Base-by-base conservation (phyloP, 2,888 invertebrate genomes). In the Sinodicranocentrus sp. region DNA sequence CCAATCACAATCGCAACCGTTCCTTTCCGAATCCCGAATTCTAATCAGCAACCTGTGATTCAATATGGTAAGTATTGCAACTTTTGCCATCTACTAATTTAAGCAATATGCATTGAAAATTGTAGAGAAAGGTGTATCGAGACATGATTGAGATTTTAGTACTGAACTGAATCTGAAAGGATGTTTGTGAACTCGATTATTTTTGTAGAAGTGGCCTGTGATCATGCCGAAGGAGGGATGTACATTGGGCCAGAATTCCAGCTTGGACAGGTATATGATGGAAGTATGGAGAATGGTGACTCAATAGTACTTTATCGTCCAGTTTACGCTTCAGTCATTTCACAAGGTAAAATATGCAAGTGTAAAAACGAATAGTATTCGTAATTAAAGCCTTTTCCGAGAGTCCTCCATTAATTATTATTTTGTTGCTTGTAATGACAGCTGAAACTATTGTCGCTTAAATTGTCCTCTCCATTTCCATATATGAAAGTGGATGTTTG, bases 201-300 rank as follows among this genome's bases (percentile, higher is more conserved):
- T 83, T 84, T 90, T 91, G 2, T 90, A 95, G 95, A 94, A 89
- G 93, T 93, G 82, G 94, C 94, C 26, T 93, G 93, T 79, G 93
- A 94, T 63, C 94, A 94, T 88, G 94, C 95, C 0, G 95, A 95
- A 90, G 95, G 95, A 13, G 95, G 95, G 0, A 93, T 94, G 90
- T 88, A 88, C 72, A 86, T 88, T 23, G 87, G 87, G 44, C 87
- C 88, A 10, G 95, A 95, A 90, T 95, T 95, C 90, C 93, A 95
- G 73, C 90, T 95, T 68, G 95, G 95, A 1, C 94, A 95, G 90
- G 95, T 95, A 2, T 95, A 95, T 90, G 94, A 94, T 90, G 94
- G 94, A 19, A 93, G 92, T 25, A 92, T 92, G 73, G 87, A 87
- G 61, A 90, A 91, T 77, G 91, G 92, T 71, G 93, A 93, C 84